A percentile compares a stretch with the other conserved stretches of the same genome.
Evolutionary conservation across 1,140 invertebrate genomes (phyloP).

Genomic region (Oncopeltus fasciatus): DNA sequence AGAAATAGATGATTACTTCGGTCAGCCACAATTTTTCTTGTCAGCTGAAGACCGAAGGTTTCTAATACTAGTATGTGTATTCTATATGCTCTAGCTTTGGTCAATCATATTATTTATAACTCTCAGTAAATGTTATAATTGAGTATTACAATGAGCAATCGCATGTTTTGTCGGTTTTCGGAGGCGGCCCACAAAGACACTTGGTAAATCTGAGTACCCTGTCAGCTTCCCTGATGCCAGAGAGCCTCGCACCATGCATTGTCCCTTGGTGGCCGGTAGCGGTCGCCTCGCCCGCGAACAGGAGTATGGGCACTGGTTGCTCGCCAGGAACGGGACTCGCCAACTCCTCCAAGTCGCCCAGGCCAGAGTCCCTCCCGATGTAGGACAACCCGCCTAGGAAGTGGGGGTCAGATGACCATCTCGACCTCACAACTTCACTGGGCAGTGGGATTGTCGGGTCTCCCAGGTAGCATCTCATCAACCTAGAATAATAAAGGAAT

Average conservation of each 20-base stretch:
- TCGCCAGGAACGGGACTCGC: constrained; percentile 45
- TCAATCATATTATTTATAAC: neutral
- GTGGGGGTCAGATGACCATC: constrained; percentile 20
- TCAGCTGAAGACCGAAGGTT: too few species aligned
- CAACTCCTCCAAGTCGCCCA: constrained; percentile 35
- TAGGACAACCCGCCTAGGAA: constrained; percentile 45
- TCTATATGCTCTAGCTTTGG: too few species aligned
- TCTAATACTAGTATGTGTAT: too few species aligned
- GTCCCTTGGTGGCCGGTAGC: constrained; percentile 58
- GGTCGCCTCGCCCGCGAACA: constrained; percentile 83
- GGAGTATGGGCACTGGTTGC: constrained; percentile 39
- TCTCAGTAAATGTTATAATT: neutral
- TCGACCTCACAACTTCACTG: constrained; percentile 43
- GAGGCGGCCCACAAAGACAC: constrained; percentile 8
- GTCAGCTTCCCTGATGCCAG: constrained; percentile 66
- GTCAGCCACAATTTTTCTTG: too few species aligned
- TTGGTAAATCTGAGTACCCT: constrained; percentile 37
- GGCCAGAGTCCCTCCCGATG: constrained; percentile 44
- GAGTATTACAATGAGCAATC: too few species aligned
- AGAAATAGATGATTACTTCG: too few species aligned
- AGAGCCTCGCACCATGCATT: constrained; percentile 64
- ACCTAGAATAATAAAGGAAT: too few species aligned
- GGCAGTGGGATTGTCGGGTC: constrained; percentile 52
- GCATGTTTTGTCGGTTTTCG: too few species aligned
- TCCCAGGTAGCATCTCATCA: constrained; percentile 49